A percentile compares a stretch with the other conserved stretches of the same genome.
phyloP scores from a whole-genome alignment of 2,888 invertebrate genomes.

The Eudemis profundana region DNA sequence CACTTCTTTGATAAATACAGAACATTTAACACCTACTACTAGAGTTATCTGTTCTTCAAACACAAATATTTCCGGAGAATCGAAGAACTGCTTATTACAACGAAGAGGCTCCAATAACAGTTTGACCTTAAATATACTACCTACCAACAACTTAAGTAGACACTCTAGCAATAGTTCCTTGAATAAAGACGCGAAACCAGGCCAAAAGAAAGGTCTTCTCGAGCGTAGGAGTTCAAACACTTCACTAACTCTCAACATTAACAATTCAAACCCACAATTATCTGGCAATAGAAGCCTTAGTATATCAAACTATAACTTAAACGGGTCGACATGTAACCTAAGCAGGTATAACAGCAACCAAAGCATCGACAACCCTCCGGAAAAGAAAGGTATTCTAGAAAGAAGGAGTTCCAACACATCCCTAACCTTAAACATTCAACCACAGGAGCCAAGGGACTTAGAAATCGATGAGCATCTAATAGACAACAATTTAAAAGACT shows the following conservation, averaged over 20 bases:
- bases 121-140: conserved; percentile 90
- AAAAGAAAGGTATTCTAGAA: conserved; percentile 88
- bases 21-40: conserved; percentile 72
- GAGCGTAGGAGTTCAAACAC: conserved; percentile 96
- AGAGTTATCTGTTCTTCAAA: conserved; percentile 82
- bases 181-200: conserved; percentile 73
- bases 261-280: conserved; percentile 76
- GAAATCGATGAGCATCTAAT: conserved; percentile 77
- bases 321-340: conserved; percentile 80
- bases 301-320: conserved; percentile 81
- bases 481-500: conserved; percentile 69
- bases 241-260: conserved; percentile 92
- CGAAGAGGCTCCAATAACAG: conserved; percentile 95
- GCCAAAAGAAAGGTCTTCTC: conserved; percentile 88
- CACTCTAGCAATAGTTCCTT: conserved; percentile 86
- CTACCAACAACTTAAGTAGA: conserved; percentile 78
- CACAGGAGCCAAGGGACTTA: conserved; percentile 76
- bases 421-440: conserved; percentile 87
- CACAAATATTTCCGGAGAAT: conserved; percentile 69
- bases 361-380: conserved; percentile 74
- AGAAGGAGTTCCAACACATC: conserved; percentile 93
- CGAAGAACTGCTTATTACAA: conserved; percentile 89
- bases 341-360: conserved; percentile 80
- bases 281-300: conserved; percentile 79
- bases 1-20: conserved; percentile 90